Base-by-base conservation (phyloP, 2,888 invertebrate genomes). In the Epirrita christyi region DNA sequence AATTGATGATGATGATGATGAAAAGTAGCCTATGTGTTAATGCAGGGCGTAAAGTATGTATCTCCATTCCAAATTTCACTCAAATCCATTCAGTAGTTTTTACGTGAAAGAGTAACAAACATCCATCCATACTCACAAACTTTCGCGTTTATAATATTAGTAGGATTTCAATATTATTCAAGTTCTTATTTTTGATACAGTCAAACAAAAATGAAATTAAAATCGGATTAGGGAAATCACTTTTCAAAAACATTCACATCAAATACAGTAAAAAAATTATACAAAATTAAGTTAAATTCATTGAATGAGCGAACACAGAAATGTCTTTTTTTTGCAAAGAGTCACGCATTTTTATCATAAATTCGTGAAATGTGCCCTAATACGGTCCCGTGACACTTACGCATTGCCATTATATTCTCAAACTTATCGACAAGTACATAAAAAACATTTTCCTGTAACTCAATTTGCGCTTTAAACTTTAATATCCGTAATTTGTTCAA, bases 401-500 rank as follows among this genome's bases (percentile, higher is more conserved):
- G 55, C 43, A 11, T 21, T 41, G 45, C 27, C 43, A 52, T 47
- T 38, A 8, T 14, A 46, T 38, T 41, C 40, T 45, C 32, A 37
- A 42, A 34, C 41, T 42, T 50, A 60, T 37, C 2, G 0, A 0
- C 1, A 29, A 15, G 8, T 3, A 0, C 6, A 55, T 55, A 60
- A 55, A 48, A 41, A 48, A 37, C 44, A 48, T 40, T 40, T 45
- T 60, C 15, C 13, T 6, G 27, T 49, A 41, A 34, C 43, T 34
- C 53, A 45, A 50, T 49, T 58, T 49, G 40, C 29, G 14, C 46
- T 45, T 48, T 40, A 40, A 54, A 54, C 54, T 46, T 59, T 14
- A 21, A 32, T 11, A 11, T 7, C 15, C 4, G 14, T 34, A 47
- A 51, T 51, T 43, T 11, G 36, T 49, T 51, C 14, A 50, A 46